These are phyloP conservation scores for Melanotaenia maccullochi DNA, from an alignment of 2,797 vertebrate species.

Conservation along the genomic window DNA sequence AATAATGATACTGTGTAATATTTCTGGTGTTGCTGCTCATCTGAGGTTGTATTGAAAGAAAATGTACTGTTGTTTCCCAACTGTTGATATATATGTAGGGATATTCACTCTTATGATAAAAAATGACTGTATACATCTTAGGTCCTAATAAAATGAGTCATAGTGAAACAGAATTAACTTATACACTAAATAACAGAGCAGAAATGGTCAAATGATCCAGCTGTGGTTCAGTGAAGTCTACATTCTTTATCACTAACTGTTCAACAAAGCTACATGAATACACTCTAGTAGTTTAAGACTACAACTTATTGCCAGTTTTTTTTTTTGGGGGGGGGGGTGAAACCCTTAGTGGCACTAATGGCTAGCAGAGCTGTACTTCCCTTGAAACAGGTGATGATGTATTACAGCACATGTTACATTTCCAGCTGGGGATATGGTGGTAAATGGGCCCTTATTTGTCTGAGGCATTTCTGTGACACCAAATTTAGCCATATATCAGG, in stretches of 20 bases:
- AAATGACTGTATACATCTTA: neutral
- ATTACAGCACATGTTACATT: slow-evolving; percentile 69
- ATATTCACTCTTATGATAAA: neutral
- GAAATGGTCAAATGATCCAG: slow-evolving; percentile 71
- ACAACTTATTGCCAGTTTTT: slow-evolving; percentile 51
- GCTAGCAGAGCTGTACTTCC: slow-evolving; percentile 66
- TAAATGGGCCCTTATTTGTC: slow-evolving; percentile 65
- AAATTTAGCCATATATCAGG: slow-evolving; percentile 45
- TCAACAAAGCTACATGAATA: slow-evolving; percentile 76
- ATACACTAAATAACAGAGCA: neutral
- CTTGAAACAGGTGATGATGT: slow-evolving; percentile 79
- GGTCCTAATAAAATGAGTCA: neutral
- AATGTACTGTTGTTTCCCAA: neutral
- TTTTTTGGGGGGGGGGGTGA: slow-evolving; percentile 32
- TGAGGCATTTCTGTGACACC: slow-evolving; percentile 55
- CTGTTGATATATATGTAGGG: no score
- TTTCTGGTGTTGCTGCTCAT: no score
- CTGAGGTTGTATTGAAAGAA: neutral
- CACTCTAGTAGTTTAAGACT: slow-evolving; percentile 67
- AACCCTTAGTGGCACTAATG: slow-evolving; percentile 74
- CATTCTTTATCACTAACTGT: slow-evolving; percentile 69
- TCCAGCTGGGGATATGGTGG: slow-evolving; percentile 69
- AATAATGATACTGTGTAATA: neutral
- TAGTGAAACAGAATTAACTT: neutral
- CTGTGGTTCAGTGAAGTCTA: slow-evolving; percentile 64